Base-by-base conservation (phyloP, 2,797 vertebrate genomes). In the Acanthurus leucopareius region DNA sequence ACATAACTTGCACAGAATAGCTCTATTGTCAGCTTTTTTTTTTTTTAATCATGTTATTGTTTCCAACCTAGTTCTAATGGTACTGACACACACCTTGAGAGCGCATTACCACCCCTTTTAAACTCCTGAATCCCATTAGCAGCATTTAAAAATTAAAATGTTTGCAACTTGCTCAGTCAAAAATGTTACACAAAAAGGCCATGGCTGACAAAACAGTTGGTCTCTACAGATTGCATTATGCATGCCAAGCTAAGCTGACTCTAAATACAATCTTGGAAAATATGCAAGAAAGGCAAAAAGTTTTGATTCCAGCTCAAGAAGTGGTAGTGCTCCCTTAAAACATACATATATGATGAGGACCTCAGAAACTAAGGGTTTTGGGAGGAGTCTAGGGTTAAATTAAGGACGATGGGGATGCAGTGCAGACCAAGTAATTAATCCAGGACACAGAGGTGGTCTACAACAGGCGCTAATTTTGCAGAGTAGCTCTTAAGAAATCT, bases 131-230 rank as follows among this genome's bases (percentile, higher is more conserved):
- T 80, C 75, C 83, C 89, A 89, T 91, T 90, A 88, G 77, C 38
- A 32, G 68, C 64, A 90, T 87, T 88, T 86, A 90, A 92, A 91
- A 90, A 88, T 90, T 76, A 6, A 90, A 91, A 84, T 70, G 79
- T 90, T 88, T 89, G 72, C 85, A 83, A 73, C 65, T 69, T 64
- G 67, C 81, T 81, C 7, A 2, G 45, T 69, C 71, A 58, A 84
- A 40, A 86, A 78, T 56, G 48, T 58, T 13, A 71, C 62, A 57
- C 69, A 78, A 84, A 91, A 87, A 52, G 65, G 65, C 66, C 60
- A 51, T 0, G 57, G 75, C 79, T 84, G 71, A 61, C 6, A 42
- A 52, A 85, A 63, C 67, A 13, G 67, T 72, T 32, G 67, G 73
- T 77, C 82, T 80, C 72, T 28, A 8, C 73, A 76, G 60, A 81